phyloP scores from a whole-genome alignment of 2,888 invertebrate genomes.

The Drosophila colorata region DNA sequence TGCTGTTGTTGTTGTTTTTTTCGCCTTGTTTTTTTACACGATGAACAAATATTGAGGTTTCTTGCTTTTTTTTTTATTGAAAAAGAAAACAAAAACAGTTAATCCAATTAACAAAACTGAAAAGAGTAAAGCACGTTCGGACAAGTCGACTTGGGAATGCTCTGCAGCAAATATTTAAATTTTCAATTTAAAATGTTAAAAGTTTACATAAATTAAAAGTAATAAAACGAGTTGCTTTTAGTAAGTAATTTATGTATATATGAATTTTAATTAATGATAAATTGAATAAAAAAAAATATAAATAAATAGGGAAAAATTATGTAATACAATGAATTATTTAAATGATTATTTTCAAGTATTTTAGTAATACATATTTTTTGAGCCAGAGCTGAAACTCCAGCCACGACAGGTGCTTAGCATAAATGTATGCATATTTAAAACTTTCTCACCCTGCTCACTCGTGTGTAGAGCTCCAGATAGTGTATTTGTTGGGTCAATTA shows the following conservation, averaged over 20 bases:
- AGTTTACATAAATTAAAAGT: background rate
- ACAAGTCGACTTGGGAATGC: constrained; percentile 40
- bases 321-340: too few species aligned
- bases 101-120: constrained; percentile 75
- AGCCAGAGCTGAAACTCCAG: background rate
- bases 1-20: constrained; percentile 4
- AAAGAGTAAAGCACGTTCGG: constrained; percentile 19
- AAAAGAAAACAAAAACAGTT: constrained; percentile 67
- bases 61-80: constrained; percentile 50
- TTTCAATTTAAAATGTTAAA: background rate
- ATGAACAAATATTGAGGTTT: constrained; percentile 67
- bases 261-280: background rate
- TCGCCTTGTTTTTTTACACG: constrained; percentile 13
- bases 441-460: background rate
- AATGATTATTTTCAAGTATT: too few species aligned
- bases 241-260: too few species aligned
- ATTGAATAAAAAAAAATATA: background rate
- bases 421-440: background rate
- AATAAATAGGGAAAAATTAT: too few species aligned
- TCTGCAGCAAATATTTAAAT: constrained; percentile 14
- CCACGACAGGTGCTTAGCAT: background rate
- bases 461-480: constrained; percentile 3
- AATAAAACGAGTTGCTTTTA: background rate
- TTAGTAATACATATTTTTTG: too few species aligned
- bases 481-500: constrained; percentile 23